Evolutionary conservation across 2,797 vertebrate species (phyloP).

Genomic region (Vultur gryphus): DNA sequence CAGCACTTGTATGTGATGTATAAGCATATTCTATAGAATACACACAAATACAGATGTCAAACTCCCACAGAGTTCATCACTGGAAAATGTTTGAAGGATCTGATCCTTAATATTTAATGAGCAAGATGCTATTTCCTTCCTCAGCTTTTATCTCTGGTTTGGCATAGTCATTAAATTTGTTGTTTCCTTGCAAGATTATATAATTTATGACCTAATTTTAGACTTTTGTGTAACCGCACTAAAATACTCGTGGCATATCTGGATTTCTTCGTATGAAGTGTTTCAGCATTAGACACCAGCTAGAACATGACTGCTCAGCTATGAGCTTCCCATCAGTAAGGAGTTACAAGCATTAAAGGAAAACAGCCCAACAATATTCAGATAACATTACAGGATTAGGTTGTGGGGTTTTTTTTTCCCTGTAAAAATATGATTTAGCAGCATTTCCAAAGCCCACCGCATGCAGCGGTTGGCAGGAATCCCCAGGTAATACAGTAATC

Average conservation of each 20-base stretch:
- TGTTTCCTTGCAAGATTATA: slow-evolving; percentile 61
- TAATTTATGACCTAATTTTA: slow-evolving; percentile 67
- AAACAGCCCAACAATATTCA: neutral
- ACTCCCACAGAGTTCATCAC: slow-evolving; percentile 57
- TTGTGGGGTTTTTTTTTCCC: neutral
- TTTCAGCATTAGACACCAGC: neutral
- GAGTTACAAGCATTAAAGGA: neutral
- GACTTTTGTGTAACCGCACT: neutral
- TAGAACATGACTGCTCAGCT: neutral
- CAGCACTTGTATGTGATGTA: slow-evolving; percentile 33
- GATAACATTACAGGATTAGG: neutral
- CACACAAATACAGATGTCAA: slow-evolving; percentile 54
- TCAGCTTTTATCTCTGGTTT: slow-evolving; percentile 58
- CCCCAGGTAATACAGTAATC: neutral
- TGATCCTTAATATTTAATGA: slow-evolving; percentile 66
- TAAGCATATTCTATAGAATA: slow-evolving; percentile 54
- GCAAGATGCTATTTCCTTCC: slow-evolving; percentile 62
- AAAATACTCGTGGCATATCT: neutral
- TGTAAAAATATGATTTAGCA: neutral
- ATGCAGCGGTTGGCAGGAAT: neutral
- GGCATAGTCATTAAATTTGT: slow-evolving; percentile 59
- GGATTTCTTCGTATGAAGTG: accelerated
- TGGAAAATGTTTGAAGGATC: slow-evolving; percentile 53
- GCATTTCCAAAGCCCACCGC: neutral
- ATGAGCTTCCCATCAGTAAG: neutral